Evolutionary conservation across 1,140 invertebrate species (phyloP).

Genomic region (Penaeus chinensis): DNA sequence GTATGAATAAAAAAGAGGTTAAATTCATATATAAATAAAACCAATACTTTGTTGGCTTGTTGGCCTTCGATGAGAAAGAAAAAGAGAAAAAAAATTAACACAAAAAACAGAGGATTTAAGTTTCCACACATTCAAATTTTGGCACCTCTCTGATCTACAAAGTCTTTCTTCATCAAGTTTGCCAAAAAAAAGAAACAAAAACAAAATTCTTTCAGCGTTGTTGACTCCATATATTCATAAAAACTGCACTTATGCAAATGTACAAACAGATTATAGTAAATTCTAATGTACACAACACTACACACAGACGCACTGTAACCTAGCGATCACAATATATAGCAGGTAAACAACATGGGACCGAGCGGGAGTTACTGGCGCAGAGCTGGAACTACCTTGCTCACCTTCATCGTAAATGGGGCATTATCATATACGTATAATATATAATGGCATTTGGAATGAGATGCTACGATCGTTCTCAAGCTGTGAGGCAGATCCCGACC

Average conservation of each 20-base stretch:
- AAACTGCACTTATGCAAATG: slow-evolving; percentile 50
- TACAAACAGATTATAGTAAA: slow-evolving; percentile 37
- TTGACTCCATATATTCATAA: slow-evolving; percentile 52
- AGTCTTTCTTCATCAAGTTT: slow-evolving; percentile 36
- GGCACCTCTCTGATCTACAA: slow-evolving; percentile 9
- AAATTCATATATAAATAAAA: neutral
- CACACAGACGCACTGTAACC: slow-evolving; percentile 38
- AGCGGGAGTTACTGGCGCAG: neutral
- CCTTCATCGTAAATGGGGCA: too few species aligned
- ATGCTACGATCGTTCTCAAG: too few species aligned
- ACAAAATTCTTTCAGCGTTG: slow-evolving; percentile 29
- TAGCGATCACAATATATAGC: slow-evolving; percentile 47
- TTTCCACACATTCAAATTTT: slow-evolving; percentile 46
- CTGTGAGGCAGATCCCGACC: neutral
- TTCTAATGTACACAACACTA: slow-evolving; percentile 43
- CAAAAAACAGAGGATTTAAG: slow-evolving; percentile 7
- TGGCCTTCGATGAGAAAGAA: neutral
- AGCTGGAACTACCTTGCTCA: too few species aligned
- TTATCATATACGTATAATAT: too few species aligned
- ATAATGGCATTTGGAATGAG: too few species aligned
- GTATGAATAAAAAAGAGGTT: neutral
- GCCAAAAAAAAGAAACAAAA: slow-evolving; percentile 29
- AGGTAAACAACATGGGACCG: neutral
- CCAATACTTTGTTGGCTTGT: neutral
- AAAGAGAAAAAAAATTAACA: neutral